Percentiles rank a stretch among this genome's conserved stretches.
These are phyloP conservation scores for Bombus sylvicola DNA, from an alignment of 1,140 invertebrate genomes.

Conservation along the genomic window DNA sequence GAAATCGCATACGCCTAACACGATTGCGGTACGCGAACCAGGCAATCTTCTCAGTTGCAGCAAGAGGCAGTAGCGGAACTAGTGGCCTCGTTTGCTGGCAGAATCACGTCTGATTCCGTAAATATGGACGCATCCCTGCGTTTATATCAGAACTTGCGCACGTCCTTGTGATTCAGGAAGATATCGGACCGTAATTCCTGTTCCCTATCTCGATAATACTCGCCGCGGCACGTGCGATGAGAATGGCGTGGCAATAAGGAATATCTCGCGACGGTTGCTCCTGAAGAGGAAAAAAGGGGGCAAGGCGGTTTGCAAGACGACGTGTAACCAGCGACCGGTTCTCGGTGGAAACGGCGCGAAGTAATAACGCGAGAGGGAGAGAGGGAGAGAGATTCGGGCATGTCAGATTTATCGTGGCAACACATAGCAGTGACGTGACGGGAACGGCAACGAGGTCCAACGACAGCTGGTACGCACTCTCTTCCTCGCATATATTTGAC, in stretches of 20 bases:
- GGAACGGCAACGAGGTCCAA: conserved; percentile 75
- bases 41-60: too few relatives aligned
- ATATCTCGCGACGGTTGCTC: neutral
- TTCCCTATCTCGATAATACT: neutral
- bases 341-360: conserved; percentile 30
- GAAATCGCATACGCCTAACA: too few relatives aligned
- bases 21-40: too few relatives aligned
- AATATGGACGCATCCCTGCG: conserved; percentile 17
- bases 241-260: conserved; percentile 30
- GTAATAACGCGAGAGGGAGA: conserved; percentile 67
- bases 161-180: conserved; percentile 11
- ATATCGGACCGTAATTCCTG: conserved; percentile 26
- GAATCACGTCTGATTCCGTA: too few relatives aligned
- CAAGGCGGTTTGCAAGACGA: conserved; percentile 15
- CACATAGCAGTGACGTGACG: conserved; percentile 71
- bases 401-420: conserved; percentile 75
- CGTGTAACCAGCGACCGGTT: conserved; percentile 43
- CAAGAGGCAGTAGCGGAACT: too few relatives aligned
- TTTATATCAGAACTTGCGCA: neutral
- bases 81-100: too few relatives aligned
- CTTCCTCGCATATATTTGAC: neutral
- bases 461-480: conserved; percentile 58
- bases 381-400: conserved; percentile 61
- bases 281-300: neutral
- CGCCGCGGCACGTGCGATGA: conserved; percentile 25